phyloP scores from a whole-genome alignment of 1,140 invertebrate genomes.

The Globodera rostochiensis region DNA sequence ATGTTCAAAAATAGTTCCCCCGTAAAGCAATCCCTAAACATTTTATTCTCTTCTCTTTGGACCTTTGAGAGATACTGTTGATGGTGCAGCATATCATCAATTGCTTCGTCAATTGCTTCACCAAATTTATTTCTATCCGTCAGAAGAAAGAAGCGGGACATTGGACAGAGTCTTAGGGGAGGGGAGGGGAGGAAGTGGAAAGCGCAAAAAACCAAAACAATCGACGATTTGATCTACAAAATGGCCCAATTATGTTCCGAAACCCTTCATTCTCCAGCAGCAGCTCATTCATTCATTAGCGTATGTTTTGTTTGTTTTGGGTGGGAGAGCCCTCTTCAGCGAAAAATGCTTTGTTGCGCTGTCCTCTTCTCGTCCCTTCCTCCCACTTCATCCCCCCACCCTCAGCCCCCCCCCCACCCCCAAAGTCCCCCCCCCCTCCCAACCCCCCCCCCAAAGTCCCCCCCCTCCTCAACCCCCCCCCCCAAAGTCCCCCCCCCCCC shows the following conservation, averaged over 20 bases:
- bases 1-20: neutral
- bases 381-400: neutral
- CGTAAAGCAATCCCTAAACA: neutral
- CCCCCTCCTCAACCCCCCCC: too few species aligned
- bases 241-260: neutral
- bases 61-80: neutral
- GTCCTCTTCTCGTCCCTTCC: too few species aligned
- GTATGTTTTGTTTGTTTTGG: neutral
- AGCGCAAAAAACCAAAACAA: neutral
- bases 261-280: neutral
- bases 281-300: neutral
- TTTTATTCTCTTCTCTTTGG: constrained; percentile 1
- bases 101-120: neutral
- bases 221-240: neutral
- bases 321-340: neutral
- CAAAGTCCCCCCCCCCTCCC: neutral
- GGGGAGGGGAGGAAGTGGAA: too few species aligned
- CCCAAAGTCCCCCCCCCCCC: too few species aligned
- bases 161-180: neutral
- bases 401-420: too few species aligned
- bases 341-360: neutral
- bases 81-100: neutral
- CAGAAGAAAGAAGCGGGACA: neutral
- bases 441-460: too few species aligned
- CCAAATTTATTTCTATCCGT: neutral